Evolutionary conservation across 2,888 invertebrate genomes (phyloP).

Genomic region (Mimumesa dahlbomi): DNA sequence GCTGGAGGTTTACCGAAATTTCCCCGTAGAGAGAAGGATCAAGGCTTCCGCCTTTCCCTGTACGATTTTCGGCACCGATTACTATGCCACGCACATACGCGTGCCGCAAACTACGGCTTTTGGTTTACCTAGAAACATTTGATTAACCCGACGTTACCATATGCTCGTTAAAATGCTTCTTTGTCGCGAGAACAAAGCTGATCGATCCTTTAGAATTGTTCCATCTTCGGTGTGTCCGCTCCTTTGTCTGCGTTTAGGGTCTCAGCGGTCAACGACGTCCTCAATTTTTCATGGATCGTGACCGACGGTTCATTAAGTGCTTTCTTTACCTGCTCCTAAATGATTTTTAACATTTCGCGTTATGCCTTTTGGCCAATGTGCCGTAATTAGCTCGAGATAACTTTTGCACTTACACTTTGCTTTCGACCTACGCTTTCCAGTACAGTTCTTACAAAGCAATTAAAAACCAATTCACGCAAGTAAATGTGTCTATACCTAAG

Average conservation of each 20-base stretch:
- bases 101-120: constrained; percentile 27
- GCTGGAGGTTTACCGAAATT: constrained; percentile 18
- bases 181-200: constrained; percentile 62
- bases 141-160: constrained; percentile 59
- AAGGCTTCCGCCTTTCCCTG: constrained; percentile 58
- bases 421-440: neutral
- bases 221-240: constrained; percentile 34
- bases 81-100: constrained; percentile 42
- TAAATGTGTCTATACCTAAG: neutral
- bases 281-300: constrained; percentile 33
- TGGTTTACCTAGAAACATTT: constrained; percentile 62
- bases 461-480: constrained; percentile 16
- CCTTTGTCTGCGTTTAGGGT: constrained; percentile 39
- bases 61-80: constrained; percentile 49
- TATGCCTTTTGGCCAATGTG: neutral
- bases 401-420: neutral
- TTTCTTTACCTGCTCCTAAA: constrained; percentile 4
- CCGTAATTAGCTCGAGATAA: constrained; percentile 4
- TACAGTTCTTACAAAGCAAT: constrained; percentile 2
- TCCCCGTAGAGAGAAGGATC: constrained; percentile 10
- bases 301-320: constrained; percentile 5
- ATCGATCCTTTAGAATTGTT: constrained; percentile 37
- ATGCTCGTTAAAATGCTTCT: constrained; percentile 64
- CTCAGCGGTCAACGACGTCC: constrained; percentile 2
- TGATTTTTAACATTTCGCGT: constrained; percentile 1